Percentiles rank a stretch among this genome's conserved stretches.
Conservation (phyloP, 2,888 invertebrate species). For the Sthenelais limicola region DNA sequence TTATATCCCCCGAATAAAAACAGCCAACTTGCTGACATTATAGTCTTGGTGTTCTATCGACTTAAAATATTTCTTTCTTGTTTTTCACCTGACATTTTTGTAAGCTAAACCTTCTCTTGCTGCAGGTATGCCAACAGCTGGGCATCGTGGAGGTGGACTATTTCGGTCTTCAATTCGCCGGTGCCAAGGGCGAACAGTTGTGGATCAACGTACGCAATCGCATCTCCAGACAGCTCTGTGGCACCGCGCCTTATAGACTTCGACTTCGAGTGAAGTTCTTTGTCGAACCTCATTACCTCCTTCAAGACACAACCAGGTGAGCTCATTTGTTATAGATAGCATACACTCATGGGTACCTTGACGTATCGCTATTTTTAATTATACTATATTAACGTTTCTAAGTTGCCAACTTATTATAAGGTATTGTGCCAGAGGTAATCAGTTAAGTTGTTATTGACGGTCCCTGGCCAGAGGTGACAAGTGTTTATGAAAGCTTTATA, state of each 20-base stretch:
- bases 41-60: too few relatives aligned
- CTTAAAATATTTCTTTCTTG: too few relatives aligned
- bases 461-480: too few relatives aligned
- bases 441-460: too few relatives aligned
- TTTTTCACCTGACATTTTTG: background rate
- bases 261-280: slow-evolving; percentile 89
- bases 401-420: too few relatives aligned
- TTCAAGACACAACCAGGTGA: slow-evolving; percentile 87
- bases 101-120: slow-evolving; percentile 3
- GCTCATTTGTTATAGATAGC: too few relatives aligned
- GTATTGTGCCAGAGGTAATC: too few relatives aligned
- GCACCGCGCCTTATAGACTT: slow-evolving; percentile 79
- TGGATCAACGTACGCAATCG: slow-evolving; percentile 91
- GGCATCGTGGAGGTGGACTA: slow-evolving; percentile 85
- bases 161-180: slow-evolving; percentile 85
- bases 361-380: too few relatives aligned
- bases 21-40: background rate
- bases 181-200: slow-evolving; percentile 81
- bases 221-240: slow-evolving; percentile 80
- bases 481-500: too few relatives aligned
- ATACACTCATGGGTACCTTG: too few relatives aligned
- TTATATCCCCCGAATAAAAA: background rate
- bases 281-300: slow-evolving; percentile 89
- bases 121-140: slow-evolving; percentile 86
- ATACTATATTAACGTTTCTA: too few relatives aligned